Evolutionary conservation across 2,113 vertebrate genomes (phyloP), one percentile per base, ranked within the genome.

Genomic region (Colistium nudipinnis): DNA sequence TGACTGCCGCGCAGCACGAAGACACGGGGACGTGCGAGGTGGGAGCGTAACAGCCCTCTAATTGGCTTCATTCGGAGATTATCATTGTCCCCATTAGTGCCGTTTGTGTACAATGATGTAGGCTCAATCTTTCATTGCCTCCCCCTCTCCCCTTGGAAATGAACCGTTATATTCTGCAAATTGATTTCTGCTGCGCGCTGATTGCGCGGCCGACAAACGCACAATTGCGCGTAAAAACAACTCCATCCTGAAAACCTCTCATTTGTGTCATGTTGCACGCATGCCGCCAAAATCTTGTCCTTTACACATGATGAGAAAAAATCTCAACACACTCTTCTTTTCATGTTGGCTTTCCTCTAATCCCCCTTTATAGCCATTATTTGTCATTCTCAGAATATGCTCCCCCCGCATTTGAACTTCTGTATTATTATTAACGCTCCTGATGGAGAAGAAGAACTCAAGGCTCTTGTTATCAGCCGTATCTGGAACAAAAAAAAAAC

Each of bases 51-150:
- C 85, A 83, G 70, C 33, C 49, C 36, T 30, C 39, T 90, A 90
- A 92, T 90, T 93, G 83, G 87, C 87, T 91, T 92, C 76, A 90
- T 88, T 90, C 89, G 76, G 74, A 82, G 65, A 74, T 76, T 70
- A 89, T 91, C 83, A 89, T 84, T 77, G 83, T 86, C 63, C 85
- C 87, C 87, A 90, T 92, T 91, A 91, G 80, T 63, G 62, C 60
- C 82, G 81, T 91, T 92, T 88, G 84, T 84, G 75, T 82, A 69
- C 72, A 62, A 53, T 73, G 64, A 63, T 86, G 81, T 82, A 44
- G 79, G 78, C 83, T 76, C 82, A 56, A 74, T 83, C 80, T 91
- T 85, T 81, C 64, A 67, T 69, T 73, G 64, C 82, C 74, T 82
- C 82, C 62, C 73, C 70, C 49, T 64, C 76, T 84, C 80, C 73